Base-by-base conservation (phyloP, 2,888 invertebrate genomes). In the Archips crataeganus region DNA sequence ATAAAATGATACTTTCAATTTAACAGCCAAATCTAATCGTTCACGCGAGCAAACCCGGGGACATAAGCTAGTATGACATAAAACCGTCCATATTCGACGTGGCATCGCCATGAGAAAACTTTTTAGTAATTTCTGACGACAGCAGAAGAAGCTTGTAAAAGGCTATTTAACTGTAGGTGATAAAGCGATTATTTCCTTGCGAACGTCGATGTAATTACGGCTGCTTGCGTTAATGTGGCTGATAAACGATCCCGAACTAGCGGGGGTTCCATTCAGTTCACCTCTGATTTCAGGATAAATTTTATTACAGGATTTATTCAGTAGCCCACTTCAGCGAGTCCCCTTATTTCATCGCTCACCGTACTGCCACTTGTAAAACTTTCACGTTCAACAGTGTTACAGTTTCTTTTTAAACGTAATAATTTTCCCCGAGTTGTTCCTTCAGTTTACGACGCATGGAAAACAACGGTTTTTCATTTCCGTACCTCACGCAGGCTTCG, bases 391-490 rank as follows among this genome's bases (percentile, higher is more conserved):
- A 36, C 59, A 68, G 59, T 64, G 15, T 73, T 60, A 42, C 64
- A 59, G 60, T 51, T 69, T 60, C 64, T 72, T 69, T 69, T 65
- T 69, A 70, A 65, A 69, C 59, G 69, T 32, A 63, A 69, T 74
- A 74, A 70, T 65, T 73, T 64, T 69, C 63, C 42, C 49, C 5
- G 67, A 60, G 66, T 67, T 62, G 42, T 72, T 69, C 49, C 68
- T 74, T 23, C 65, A 51, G 51, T 69, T 59, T 65, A 61, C 42
- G 59, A 6, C 51, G 51, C 45, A 5, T 32, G 57, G 36, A 62
- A 57, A 65, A 61, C 66, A 61, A 64, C 69, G 51, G 36, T 60
- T 74, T 70, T 70, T 70, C 64, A 74, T 74, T 74, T 74, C 73
- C 63, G 59, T 64, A 42, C 39, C 64, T 65, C 65, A 60, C 59